Conservation (phyloP, 2,113 vertebrate species). For the Talpa occidentalis region DNA sequence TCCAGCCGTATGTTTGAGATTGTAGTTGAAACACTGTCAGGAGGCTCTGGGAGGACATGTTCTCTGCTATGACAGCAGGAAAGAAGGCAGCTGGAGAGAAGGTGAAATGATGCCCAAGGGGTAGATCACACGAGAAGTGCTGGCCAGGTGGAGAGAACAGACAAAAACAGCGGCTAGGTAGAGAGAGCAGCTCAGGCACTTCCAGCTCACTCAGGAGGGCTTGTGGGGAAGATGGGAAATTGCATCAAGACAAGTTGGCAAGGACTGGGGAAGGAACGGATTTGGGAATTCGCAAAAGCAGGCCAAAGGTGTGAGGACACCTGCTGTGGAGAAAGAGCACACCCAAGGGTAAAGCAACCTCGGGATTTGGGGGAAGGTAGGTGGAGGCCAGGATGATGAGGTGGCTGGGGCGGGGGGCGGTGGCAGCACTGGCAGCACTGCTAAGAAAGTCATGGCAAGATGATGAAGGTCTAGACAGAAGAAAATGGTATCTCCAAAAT, state of each 20-base stretch:
- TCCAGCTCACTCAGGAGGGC: neutral
- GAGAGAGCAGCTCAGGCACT: neutral
- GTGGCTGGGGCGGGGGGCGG: no score
- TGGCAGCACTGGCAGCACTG: fast-evolving
- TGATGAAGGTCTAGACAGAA: neutral
- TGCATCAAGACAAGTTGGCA: neutral
- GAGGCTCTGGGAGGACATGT: neutral
- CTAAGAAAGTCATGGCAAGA: neutral
- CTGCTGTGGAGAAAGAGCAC: neutral
- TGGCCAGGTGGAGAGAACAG: neutral
- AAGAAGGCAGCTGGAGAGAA: neutral
- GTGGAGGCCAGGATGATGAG: no score
- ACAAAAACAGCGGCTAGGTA: neutral
- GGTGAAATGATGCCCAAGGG: no score
- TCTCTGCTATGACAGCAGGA: no score
- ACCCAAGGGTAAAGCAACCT: fast-evolving
- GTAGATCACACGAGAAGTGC: neutral
- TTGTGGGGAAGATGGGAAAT: neutral
- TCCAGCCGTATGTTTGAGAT: neutral
- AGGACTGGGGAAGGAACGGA: fast-evolving
- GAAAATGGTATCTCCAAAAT: no score
- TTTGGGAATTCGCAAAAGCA: neutral
- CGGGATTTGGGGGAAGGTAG: neutral
- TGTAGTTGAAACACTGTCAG: no score
- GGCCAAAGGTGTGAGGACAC: neutral